Conservation (phyloP, 2,888 invertebrate species). For the Anodontia alba region DNA sequence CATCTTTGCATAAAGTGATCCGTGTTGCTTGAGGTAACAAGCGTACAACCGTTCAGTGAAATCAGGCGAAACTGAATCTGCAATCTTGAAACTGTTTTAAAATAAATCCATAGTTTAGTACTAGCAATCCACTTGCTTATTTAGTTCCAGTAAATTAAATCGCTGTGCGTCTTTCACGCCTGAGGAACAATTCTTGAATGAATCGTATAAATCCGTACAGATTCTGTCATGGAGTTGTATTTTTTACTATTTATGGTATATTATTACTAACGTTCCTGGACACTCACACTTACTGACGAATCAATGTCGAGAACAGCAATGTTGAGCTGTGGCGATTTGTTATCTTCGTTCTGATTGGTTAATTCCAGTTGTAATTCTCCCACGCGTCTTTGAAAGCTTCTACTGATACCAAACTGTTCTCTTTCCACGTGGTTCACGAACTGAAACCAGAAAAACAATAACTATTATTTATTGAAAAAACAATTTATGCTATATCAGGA, state of each 20-base stretch:
- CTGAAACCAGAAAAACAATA: not conserved
- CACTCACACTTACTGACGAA: not conserved
- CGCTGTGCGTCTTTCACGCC: too few species aligned
- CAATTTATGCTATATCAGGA: too few species aligned
- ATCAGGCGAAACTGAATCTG: not conserved
- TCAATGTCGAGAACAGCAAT: not conserved
- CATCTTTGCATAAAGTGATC: conserved; percentile 6
- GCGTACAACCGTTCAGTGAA: not conserved
- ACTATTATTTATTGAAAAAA: too few species aligned
- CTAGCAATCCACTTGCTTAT: too few species aligned
- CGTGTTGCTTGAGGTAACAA: not conserved
- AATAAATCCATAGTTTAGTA: too few species aligned
- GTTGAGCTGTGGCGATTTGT: not conserved
- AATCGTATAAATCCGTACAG: too few species aligned
- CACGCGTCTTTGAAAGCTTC: not conserved
- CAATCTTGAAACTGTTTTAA: too few species aligned
- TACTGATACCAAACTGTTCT: too few species aligned
- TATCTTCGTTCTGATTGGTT: not conserved
- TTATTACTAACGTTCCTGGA: not conserved
- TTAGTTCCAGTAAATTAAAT: too few species aligned
- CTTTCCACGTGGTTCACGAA: not conserved
- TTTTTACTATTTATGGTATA: conserved; percentile 4
- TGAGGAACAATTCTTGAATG: too few species aligned
- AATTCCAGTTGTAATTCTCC: conserved; percentile 2
- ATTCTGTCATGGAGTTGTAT: not conserved